phyloP scores from a whole-genome alignment of 2,797 vertebrate species.

The Leucoraja ocellata region DNA sequence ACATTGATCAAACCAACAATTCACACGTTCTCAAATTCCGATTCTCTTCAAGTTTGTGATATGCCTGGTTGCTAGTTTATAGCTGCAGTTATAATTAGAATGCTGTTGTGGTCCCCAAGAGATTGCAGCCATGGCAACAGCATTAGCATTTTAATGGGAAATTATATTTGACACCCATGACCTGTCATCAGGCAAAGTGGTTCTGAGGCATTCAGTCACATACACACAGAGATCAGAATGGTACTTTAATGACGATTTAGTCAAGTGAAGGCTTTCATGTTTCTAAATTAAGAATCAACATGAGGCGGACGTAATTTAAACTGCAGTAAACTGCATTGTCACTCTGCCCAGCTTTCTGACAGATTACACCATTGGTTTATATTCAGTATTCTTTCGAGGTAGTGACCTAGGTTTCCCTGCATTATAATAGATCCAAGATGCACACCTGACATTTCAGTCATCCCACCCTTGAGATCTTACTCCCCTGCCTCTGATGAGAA shows the following conservation, averaged over 20 bases:
- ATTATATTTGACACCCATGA: slow-evolving; percentile 43
- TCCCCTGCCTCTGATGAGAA: not conserved
- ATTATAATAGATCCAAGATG: too few relatives aligned
- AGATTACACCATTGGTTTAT: not conserved
- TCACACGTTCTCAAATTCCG: not conserved
- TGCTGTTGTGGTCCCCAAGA: slow-evolving; percentile 18
- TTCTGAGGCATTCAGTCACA: not conserved
- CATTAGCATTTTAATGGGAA: slow-evolving; percentile 53
- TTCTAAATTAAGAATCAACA: not conserved
- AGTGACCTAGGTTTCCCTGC: not conserved
- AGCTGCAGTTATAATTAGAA: slow-evolving; percentile 15
- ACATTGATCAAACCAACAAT: slow-evolving; percentile 36
- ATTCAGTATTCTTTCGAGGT: not conserved
- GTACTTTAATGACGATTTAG: not conserved
- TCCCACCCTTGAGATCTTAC: not conserved
- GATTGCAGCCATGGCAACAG: slow-evolving; percentile 49
- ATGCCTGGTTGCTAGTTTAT: not conserved
- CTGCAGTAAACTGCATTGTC: not conserved
- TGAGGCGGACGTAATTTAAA: not conserved
- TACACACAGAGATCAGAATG: not conserved
- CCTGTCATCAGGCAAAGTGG: not conserved
- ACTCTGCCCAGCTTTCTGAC: too few relatives aligned
- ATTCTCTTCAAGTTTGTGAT: not conserved
- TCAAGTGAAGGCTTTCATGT: not conserved
- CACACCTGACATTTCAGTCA: not conserved